Evolutionary conservation across 2,113 vertebrate species (phyloP).

Genomic region (Delphinus delphis): DNA sequence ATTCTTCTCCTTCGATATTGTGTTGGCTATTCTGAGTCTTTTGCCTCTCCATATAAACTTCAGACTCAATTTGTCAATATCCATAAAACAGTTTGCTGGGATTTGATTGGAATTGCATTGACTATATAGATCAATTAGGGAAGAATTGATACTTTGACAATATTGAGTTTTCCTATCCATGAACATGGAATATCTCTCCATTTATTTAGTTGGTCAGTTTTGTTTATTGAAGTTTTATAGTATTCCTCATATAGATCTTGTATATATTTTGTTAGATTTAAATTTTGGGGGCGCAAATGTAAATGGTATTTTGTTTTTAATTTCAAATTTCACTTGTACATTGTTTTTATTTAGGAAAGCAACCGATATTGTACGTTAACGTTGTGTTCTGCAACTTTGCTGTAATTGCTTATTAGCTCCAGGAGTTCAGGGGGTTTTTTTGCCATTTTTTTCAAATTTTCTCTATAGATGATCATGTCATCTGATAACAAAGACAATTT

Average conservation of each 20-base stretch:
- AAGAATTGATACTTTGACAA: background rate
- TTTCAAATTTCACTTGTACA: background rate
- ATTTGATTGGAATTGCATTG: background rate
- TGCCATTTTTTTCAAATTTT: background rate
- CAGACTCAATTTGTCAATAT: background rate
- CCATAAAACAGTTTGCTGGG: background rate
- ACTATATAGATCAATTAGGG: background rate
- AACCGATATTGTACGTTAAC: background rate
- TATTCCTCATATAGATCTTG: background rate
- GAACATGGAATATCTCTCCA: background rate
- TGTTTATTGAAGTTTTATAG: background rate
- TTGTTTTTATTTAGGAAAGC: background rate
- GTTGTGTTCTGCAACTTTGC: background rate
- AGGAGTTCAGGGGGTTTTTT: background rate
- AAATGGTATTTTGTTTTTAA: background rate
- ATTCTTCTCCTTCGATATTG: background rate
- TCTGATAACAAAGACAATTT: background rate
- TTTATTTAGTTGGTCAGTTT: background rate
- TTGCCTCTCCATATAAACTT: background rate
- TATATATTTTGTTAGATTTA: background rate
- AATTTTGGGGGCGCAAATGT: background rate
- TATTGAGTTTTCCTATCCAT: background rate
- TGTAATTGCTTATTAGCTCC: background rate
- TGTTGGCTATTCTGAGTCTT: background rate
- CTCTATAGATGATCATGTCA: background rate